Evolutionary conservation across 2,888 invertebrate genomes (phyloP).

Genomic region (Trissonchulus sp.): DNA sequence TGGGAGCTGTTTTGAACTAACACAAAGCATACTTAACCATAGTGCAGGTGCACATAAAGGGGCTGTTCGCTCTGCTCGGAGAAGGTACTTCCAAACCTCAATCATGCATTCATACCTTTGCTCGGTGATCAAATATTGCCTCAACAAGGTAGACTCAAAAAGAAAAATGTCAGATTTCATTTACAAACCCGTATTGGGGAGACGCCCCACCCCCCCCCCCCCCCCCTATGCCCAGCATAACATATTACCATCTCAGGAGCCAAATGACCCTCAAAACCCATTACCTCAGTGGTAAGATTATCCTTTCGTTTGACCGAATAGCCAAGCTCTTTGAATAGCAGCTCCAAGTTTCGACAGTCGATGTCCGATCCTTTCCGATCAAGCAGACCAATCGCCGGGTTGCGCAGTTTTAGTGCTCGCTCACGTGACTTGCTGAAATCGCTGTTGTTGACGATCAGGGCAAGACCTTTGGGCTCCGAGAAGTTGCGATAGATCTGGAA

Average conservation of each 20-base stretch:
- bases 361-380: conserved; percentile 42
- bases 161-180: too few species aligned
- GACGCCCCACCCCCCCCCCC: neutral
- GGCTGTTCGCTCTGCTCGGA: too few species aligned
- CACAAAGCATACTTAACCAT: too few species aligned
- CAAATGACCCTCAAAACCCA: neutral
- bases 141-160: too few species aligned
- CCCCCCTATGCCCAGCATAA: too few species aligned
- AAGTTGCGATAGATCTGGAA: conserved; percentile 45
- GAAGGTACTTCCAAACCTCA: too few species aligned
- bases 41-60: too few species aligned
- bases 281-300: conserved; percentile 42
- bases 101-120: too few species aligned
- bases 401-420: neutral
- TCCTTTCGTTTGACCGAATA: conserved; percentile 42
- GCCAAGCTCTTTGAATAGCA: conserved; percentile 42
- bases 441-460: conserved; percentile 48
- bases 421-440: conserved; percentile 34
- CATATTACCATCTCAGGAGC: neutral
- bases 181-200: too few species aligned
- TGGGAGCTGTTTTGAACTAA: too few species aligned
- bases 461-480: conserved; percentile 44
- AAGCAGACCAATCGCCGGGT: neutral
- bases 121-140: too few species aligned
- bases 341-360: conserved; percentile 42